phyloP scores from a whole-genome alignment of 2,797 vertebrate genomes.

The Choloepus didactylus region DNA sequence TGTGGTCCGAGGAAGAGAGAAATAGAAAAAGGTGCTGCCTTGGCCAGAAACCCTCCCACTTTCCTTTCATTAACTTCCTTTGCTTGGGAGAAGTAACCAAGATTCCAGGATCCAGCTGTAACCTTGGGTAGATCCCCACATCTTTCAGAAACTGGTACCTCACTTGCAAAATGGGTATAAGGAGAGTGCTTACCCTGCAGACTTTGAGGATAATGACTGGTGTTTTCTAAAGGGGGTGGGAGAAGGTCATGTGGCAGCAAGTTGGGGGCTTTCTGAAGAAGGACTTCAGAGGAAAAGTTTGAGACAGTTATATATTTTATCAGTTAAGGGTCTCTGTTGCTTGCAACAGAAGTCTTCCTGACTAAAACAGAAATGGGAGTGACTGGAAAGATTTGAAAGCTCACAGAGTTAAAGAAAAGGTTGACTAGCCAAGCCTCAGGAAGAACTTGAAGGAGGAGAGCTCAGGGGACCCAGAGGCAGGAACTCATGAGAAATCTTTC shows the following conservation, averaged over 20 bases:
- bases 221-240: not conserved
- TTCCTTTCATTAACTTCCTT: not conserved
- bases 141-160: not conserved
- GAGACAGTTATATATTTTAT: not conserved
- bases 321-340: not conserved
- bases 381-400: not conserved
- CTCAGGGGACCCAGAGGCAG: not conserved
- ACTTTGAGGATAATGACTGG: not conserved
- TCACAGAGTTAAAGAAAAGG: conserved; percentile 37
- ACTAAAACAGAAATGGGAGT: conserved; percentile 21
- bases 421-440: not conserved
- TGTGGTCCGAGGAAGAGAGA: not conserved
- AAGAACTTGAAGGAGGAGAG: not conserved
- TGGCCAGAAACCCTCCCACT: not conserved
- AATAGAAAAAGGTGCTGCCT: not conserved
- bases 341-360: not conserved
- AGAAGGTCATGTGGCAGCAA: not conserved
- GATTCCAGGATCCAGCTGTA: not conserved
- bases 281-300: not conserved
- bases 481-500: not conserved
- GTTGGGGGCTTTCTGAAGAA: not conserved
- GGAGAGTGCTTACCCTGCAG: not conserved
- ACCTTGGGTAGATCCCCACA: not conserved
- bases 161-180: not conserved
- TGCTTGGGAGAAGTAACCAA: not conserved